These are phyloP conservation scores for Aptenodytes patagonicus DNA, from an alignment of 2,113 vertebrate species.

Conservation along the genomic window DNA sequence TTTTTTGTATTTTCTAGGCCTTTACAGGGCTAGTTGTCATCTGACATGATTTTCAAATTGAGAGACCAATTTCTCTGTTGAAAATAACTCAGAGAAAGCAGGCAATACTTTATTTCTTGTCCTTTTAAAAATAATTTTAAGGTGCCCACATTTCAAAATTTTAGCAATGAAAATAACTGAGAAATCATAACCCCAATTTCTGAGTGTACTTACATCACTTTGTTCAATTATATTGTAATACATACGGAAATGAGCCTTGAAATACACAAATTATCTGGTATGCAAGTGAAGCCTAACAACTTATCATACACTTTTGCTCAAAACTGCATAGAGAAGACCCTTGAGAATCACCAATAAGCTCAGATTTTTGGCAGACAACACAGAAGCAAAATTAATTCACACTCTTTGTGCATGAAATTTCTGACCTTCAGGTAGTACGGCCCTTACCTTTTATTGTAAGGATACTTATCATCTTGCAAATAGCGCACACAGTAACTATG, in stretches of 20 bases:
- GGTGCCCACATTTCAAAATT: background rate
- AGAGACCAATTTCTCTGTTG: background rate
- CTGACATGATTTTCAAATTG: background rate
- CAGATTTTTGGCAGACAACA: background rate
- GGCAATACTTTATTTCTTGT: background rate
- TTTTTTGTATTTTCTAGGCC: background rate
- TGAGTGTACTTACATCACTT: background rate
- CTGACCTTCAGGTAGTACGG: background rate
- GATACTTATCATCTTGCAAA: background rate
- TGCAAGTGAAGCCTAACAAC: background rate
- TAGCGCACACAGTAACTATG: background rate
- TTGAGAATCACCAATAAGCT: background rate
- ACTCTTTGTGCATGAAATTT: background rate
- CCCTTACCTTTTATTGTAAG: background rate
- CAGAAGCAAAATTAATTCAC: background rate
- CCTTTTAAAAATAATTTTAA: background rate
- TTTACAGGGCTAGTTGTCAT: background rate
- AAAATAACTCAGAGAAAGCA: background rate
- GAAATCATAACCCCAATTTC: background rate
- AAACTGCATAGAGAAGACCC: background rate
- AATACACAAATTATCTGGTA: background rate
- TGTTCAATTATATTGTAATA: background rate
- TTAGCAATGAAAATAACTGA: background rate
- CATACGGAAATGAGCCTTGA: background rate
- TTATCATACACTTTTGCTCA: background rate